These are phyloP conservation scores for Mastomys natalensis DNA, from an alignment of 2,113 vertebrate genomes.

Conservation along the genomic window DNA sequence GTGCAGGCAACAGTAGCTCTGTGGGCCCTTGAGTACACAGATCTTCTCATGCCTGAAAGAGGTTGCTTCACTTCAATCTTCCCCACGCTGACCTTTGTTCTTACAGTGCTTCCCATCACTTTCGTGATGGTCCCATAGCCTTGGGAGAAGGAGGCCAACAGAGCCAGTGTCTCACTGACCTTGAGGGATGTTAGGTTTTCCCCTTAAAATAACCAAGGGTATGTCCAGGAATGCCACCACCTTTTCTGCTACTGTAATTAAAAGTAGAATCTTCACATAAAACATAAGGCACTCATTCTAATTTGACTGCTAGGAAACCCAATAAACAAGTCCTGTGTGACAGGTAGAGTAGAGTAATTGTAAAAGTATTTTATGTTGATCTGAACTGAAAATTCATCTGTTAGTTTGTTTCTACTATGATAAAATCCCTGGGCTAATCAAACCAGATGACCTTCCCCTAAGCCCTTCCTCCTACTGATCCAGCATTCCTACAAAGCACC, in stretches of 20 bases:
- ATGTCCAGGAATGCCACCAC: neutral
- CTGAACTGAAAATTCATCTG: slow-evolving; percentile 28
- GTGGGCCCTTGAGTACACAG: neutral
- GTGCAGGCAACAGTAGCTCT: neutral
- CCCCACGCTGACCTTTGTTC: neutral
- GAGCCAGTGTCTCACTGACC: neutral
- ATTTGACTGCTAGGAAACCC: neutral
- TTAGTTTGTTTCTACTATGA: neutral
- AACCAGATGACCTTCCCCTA: neutral
- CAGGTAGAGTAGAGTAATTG: neutral
- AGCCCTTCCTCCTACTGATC: neutral
- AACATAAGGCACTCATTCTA: neutral
- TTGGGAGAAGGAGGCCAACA: neutral
- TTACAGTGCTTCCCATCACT: neutral
- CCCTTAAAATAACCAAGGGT: slow-evolving; percentile 45
- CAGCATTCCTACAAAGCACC: neutral
- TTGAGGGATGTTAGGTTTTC: slow-evolving; percentile 8
- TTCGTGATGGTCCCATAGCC: neutral
- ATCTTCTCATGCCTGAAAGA: neutral
- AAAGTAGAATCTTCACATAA: slow-evolving; percentile 22
- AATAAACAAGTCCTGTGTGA: neutral
- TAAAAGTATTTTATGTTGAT: slow-evolving; percentile 22
- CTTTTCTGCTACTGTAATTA: neutral
- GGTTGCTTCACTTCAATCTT: neutral
- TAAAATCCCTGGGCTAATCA: neutral